Evolutionary conservation across 1,140 invertebrate species (phyloP), one percentile per base, ranked within the genome.

Genomic region (Aphelenchoides fujianensis): DNA sequence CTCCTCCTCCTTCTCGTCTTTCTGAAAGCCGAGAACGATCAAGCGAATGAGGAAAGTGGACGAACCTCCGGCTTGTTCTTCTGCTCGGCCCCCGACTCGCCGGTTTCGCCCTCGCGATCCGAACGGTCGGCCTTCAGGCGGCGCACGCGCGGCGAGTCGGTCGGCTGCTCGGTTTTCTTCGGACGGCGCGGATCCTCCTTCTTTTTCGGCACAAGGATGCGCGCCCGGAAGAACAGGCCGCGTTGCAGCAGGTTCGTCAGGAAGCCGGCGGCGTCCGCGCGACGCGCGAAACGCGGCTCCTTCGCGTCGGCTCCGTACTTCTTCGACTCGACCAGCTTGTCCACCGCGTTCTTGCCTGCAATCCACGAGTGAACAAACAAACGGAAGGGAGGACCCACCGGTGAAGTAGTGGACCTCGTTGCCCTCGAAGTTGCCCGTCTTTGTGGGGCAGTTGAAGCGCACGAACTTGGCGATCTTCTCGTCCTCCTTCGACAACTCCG

Each of bases 381-480:
- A 74, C 27, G 69, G n/a, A 64, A 41, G 73, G 54, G 32, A 68
- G 62, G 31, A 76, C 82, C 82, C 88, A 90, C 93, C 93, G 77
- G 92, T 93, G 78, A 98, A 98, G 87, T 97, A 96, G 85, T 95
- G 91, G 0, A 98, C 95, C 87, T 94, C 91, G 85, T 97, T 94
- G 79, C 92, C 92, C 54, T 94, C 88, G 83, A 97, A 94, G 86
- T 94, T 97, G 0, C 93, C 95, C 84, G 93, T 93, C 86, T 96
- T 96, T 3, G 90, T 91, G 16, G 92, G 93, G 16, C 94, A 90
- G 87, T 95, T 94, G 72, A 91, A 91, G 59, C 92, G 90, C 54
- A 98, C 86, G 91, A 92, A 97, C 85, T 94, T 95, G 0, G 93
- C 94, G 28, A 97, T 89, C 0, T 89, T 89, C 86, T 94, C 95